Conservation (phyloP, 37 sponge, comb jelly and placozoan species). For the Diacarnus erythraeanus region DNA sequence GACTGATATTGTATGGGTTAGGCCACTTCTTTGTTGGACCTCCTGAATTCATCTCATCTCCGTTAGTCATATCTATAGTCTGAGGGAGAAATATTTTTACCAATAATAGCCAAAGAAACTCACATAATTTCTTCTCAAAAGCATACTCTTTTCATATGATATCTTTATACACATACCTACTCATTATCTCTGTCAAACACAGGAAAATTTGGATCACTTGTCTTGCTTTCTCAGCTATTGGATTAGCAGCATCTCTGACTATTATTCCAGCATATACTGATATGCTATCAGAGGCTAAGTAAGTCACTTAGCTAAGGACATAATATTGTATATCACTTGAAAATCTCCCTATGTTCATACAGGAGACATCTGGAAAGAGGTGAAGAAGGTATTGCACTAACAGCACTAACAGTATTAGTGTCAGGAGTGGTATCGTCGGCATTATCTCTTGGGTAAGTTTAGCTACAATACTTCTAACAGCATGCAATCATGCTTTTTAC, state of each 20-base stretch:
- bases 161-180: too few species aligned
- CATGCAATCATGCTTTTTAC: neutral
- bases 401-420: conserved; percentile 11
- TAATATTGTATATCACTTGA: neutral
- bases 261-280: conserved; percentile 36
- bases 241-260: conserved; percentile 29
- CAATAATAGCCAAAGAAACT: neutral
- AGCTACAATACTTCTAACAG: too few species aligned
- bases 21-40: conserved; percentile 56
- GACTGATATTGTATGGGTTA: conserved; percentile 26
- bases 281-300: conserved; percentile 46
- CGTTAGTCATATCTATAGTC: conserved; percentile 26
- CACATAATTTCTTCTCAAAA: neutral
- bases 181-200: too few species aligned
- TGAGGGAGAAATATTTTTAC: neutral
- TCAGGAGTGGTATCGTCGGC: conserved; percentile 44
- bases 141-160: too few species aligned
- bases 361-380: neutral
- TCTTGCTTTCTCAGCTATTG: conserved; percentile 22
- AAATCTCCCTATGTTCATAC: too few species aligned
- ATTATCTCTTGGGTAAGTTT: conserved; percentile 34
- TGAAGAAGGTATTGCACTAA: neutral
- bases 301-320: neutral
- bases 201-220: conserved; percentile 54
- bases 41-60: conserved; percentile 35